Base-by-base conservation (phyloP, 2,888 invertebrate genomes). In the Brenthis daphne region DNA sequence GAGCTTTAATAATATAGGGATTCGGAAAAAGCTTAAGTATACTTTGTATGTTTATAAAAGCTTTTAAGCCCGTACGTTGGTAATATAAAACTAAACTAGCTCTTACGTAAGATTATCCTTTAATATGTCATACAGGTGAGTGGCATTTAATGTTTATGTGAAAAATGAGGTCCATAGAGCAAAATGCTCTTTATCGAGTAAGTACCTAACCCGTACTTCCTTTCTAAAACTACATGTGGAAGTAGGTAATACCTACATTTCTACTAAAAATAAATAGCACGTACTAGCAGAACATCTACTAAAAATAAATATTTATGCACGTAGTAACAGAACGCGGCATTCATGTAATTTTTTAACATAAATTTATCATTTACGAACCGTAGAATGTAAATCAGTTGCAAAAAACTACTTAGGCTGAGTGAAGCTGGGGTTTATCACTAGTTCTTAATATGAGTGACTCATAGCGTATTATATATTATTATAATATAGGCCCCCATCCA, bases 11-110 rank as follows among this genome's bases (percentile, higher is more conserved):
- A 53, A 16, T 53, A 16, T 53, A 16, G 51, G 6, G 51, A 53
- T 53, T 53, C 51, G 51, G 16, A 53, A 53, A 63, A 63, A 37
- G 14, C 16, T 11, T 61, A 37, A 33, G 14, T 20, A 53, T 24
- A 51, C 20, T 24, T 20, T 24, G 14, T 63, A 53, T 53, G 4
- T 20, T 16, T 24, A 51, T 51, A 51, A 51, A 61, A 63, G 37
- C 53, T 63, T 63, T 63, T 63, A 53, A 51, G 37, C 51, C 16
- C 16, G 33, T 33, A 33, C 37, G 6, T 33, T 37, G 20, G 20
- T 53, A 24, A 13, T 37, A 51, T 61, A 47, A 47, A 58, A n/a
- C 33, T 61, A 51, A 61, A 61, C 51, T 37, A 61, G 61, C 37
- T 61, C 13, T 51, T 12, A 51, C 51, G 51, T 16, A 61, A 53